These are phyloP conservation scores for Schmidtea mediterranea DNA, from an alignment of 1,140 invertebrate genomes.

Conservation along the genomic window DNA sequence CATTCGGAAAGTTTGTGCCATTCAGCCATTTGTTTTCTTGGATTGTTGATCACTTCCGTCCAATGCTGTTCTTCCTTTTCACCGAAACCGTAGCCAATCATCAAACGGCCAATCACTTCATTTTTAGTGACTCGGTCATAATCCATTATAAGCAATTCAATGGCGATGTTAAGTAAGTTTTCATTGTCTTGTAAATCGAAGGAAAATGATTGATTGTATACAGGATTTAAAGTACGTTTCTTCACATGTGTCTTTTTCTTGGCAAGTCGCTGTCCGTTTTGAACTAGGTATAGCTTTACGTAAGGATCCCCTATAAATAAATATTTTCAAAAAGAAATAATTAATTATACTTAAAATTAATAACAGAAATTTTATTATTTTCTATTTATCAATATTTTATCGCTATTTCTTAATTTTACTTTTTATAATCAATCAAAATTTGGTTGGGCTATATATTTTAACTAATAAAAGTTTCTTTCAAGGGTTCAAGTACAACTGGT, in stretches of 20 bases:
- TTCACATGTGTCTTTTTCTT: constrained; percentile 98
- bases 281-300: constrained; percentile 83
- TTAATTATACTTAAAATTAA: too few species aligned
- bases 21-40: constrained; percentile 80
- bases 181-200: constrained; percentile 41
- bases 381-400: too few species aligned
- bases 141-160: constrained; percentile 71
- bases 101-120: constrained; percentile 75
- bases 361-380: too few species aligned
- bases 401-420: too few species aligned
- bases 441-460: too few species aligned
- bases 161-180: constrained; percentile 54
- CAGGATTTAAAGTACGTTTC: constrained; percentile 78
- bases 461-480: too few species aligned
- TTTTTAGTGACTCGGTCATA: constrained; percentile 93
- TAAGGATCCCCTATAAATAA: constrained; percentile 35
- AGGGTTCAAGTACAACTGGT: too few species aligned
- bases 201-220: constrained; percentile 80
- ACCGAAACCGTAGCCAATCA: constrained; percentile 46
- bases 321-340: too few species aligned
- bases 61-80: constrained; percentile 63
- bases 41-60: constrained; percentile 77
- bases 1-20: constrained; percentile 86
- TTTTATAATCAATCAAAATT: too few species aligned
- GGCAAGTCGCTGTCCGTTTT: constrained; percentile 78